A percentile compares a stretch with the other conserved stretches of the same genome.
Evolutionary conservation across 2,797 vertebrate genomes (phyloP).

Genomic region (Otus scops): DNA sequence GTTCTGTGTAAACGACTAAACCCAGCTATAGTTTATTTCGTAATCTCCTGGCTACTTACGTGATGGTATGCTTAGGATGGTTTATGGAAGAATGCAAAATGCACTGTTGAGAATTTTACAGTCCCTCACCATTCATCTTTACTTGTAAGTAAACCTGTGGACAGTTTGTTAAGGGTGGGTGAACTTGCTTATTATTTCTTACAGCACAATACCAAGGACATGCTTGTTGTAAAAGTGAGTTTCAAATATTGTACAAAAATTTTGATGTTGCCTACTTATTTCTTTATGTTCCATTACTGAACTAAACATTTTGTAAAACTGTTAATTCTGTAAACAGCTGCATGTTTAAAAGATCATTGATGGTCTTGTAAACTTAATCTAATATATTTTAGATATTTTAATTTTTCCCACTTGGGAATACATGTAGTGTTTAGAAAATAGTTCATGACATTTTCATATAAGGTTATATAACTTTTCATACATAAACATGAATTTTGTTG

Average conservation of each 20-base stretch:
- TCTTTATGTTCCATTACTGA: constrained; percentile 76
- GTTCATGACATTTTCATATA: constrained; percentile 83
- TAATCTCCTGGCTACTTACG: constrained; percentile 75
- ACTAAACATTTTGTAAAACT: constrained; percentile 81
- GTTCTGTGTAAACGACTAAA: constrained; percentile 73
- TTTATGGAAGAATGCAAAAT: constrained; percentile 75
- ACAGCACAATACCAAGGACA: constrained; percentile 84
- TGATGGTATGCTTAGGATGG: constrained; percentile 68
- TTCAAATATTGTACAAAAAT: constrained; percentile 75
- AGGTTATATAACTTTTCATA: constrained; percentile 88
- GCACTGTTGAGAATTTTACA: constrained; percentile 74
- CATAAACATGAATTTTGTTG: constrained; percentile 81
- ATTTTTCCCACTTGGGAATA: constrained; percentile 83
- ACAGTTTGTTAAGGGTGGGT: constrained; percentile 76
- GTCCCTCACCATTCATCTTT: constrained; percentile 70
- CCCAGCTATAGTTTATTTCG: constrained; percentile 74
- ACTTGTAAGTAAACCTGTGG: constrained; percentile 75
- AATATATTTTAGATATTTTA: constrained; percentile 87
- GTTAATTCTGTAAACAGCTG: constrained; percentile 87
- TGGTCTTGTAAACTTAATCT: constrained; percentile 83
- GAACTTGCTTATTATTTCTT: constrained; percentile 74
- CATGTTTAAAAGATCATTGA: constrained; percentile 86
- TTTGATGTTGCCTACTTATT: constrained; percentile 74
- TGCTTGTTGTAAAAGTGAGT: constrained; percentile 77
- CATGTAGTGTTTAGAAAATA: constrained; percentile 81